phyloP scores from a whole-genome alignment of 2,888 invertebrate species.

The Machimus rusticus region DNA sequence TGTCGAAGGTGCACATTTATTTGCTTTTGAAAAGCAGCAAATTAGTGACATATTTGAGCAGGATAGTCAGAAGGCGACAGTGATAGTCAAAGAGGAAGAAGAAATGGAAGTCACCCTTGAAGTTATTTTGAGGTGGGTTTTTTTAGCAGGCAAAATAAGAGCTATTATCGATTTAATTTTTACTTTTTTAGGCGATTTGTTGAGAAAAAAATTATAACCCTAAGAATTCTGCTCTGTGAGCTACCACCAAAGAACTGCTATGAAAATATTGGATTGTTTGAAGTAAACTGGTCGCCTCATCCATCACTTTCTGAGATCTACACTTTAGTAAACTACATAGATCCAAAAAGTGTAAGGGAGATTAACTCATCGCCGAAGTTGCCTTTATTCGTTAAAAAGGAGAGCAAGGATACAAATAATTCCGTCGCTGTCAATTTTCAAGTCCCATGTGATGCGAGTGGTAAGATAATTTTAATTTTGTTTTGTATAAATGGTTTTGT shows the following conservation, averaged over 20 bases:
- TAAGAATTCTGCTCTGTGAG: background rate
- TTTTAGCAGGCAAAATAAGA: background rate
- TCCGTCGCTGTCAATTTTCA: background rate
- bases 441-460: background rate
- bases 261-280: background rate
- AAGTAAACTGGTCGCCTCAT: background rate
- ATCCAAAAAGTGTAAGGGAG: background rate
- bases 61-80: background rate
- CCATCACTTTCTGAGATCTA: background rate
- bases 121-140: background rate
- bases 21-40: background rate
- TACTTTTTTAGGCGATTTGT: background rate
- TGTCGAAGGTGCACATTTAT: background rate
- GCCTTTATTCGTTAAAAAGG: background rate
- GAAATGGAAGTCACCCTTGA: background rate
- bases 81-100: background rate
- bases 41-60: background rate
- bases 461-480: background rate
- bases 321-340: background rate
- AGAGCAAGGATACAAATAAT: background rate
- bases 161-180: background rate
- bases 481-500: background rate
- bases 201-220: background rate
- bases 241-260: background rate
- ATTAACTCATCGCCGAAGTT: background rate